Evolutionary conservation across 2,797 vertebrate genomes (phyloP).

Genomic region (Enteromius paludinosus): DNA sequence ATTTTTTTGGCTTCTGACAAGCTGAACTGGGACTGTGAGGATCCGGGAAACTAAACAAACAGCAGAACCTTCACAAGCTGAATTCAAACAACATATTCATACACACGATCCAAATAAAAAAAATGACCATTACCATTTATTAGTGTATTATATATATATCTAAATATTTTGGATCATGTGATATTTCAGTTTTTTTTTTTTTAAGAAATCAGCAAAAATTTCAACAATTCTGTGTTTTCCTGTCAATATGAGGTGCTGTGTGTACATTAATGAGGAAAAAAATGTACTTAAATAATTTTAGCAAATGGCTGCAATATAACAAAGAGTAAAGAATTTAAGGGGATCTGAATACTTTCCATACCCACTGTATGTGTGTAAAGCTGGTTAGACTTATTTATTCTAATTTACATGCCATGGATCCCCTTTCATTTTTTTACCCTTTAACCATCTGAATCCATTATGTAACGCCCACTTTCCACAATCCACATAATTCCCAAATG

Average conservation of each 20-base stretch:
- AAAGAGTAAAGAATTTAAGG: too few species aligned
- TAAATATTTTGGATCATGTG: too few species aligned
- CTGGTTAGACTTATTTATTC: not conserved
- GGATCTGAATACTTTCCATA: too few species aligned
- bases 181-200: too few species aligned
- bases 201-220: too few species aligned
- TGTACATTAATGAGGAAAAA: too few species aligned
- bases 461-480: not conserved
- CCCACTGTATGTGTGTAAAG: not conserved
- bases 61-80: not conserved
- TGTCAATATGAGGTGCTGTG: too few species aligned
- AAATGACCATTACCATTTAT: too few species aligned
- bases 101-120: not conserved
- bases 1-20: not conserved
- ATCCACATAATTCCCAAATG: not conserved
- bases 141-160: too few species aligned
- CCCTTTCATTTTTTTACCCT: not conserved
- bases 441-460: not conserved
- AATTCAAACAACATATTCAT: not conserved
- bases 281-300: too few species aligned
- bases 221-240: too few species aligned
- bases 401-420: not conserved
- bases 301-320: too few species aligned
- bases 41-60: not conserved
- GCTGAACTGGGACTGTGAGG: not conserved